Conservation (phyloP, 2,113 vertebrate species). For the Laticauda laticaudata region DNA sequence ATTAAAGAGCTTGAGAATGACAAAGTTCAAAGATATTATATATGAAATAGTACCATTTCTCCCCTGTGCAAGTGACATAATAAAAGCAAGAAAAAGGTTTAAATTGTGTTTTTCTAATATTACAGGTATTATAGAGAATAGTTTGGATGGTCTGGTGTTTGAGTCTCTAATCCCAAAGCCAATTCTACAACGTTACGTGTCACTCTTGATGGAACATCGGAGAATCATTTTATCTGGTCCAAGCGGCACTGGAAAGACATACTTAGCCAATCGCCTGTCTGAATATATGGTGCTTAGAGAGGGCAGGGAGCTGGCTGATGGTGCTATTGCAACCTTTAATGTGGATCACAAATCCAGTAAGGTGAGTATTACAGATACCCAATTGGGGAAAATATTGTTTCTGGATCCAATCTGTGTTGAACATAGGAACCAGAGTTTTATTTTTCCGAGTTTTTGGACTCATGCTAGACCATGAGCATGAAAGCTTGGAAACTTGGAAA, state of each 20-base stretch:
- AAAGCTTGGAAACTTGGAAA: too few species aligned
- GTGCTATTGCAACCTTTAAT: slow-evolving; percentile 90
- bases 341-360: slow-evolving; percentile 98
- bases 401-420: fast-evolving
- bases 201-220: slow-evolving; percentile 88
- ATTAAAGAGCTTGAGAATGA: neutral
- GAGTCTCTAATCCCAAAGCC: slow-evolving; percentile 92
- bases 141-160: slow-evolving; percentile 89
- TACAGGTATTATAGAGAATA: slow-evolving; percentile 80
- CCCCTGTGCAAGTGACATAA: neutral
- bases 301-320: slow-evolving; percentile 79
- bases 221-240: slow-evolving; percentile 94
- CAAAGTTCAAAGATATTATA: neutral
- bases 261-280: slow-evolving; percentile 88
- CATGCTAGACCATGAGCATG: too few species aligned
- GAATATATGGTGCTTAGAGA: slow-evolving; percentile 85
- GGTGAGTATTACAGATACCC: slow-evolving; percentile 63
- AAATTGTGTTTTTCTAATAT: neutral
- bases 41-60: neutral
- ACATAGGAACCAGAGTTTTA: neutral
- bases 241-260: slow-evolving; percentile 93
- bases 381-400: too few species aligned
- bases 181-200: slow-evolving; percentile 92
- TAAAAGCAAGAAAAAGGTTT: neutral
- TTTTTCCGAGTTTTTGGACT: neutral